Evolutionary conservation across 2,113 vertebrate genomes (phyloP).

Genomic region (Progne subis): DNA sequence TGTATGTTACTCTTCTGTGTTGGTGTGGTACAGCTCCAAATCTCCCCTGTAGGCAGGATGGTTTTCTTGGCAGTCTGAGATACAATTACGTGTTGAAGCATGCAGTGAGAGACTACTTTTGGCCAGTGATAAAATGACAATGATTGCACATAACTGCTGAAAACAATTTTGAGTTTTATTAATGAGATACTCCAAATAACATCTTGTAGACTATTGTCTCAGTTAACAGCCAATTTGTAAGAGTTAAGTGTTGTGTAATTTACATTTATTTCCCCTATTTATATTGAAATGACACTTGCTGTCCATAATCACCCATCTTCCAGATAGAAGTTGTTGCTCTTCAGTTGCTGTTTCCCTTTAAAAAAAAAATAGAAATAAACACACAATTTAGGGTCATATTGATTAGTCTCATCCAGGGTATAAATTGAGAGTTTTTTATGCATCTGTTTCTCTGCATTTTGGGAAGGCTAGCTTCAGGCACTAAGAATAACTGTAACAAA

Average conservation of each 20-base stretch:
- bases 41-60: conserved; percentile 4
- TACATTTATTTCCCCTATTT: conserved; percentile 31
- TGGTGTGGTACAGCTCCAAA: neutral
- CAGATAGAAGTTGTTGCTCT: conserved; percentile 54
- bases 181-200: conserved; percentile 72
- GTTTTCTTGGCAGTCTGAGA: conserved; percentile 61
- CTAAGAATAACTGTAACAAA: neutral
- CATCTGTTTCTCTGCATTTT: neutral
- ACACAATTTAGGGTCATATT: neutral
- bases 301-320: conserved; percentile 48
- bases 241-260: conserved; percentile 57
- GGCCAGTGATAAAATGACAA: conserved; percentile 69
- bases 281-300: conserved; percentile 31
- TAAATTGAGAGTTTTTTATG: neutral
- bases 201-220: conserved; percentile 63
- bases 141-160: conserved; percentile 73
- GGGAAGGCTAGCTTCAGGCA: neutral
- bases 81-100: conserved; percentile 40
- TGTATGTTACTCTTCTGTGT: neutral
- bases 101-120: conserved; percentile 53
- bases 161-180: conserved; percentile 77
- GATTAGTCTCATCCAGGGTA: neutral
- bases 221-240: conserved; percentile 57
- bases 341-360: neutral
- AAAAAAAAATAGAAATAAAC: conserved; percentile 8